Base-by-base conservation (phyloP, 2,113 vertebrate genomes). In the Pseudolaguvia tuberculata region DNA sequence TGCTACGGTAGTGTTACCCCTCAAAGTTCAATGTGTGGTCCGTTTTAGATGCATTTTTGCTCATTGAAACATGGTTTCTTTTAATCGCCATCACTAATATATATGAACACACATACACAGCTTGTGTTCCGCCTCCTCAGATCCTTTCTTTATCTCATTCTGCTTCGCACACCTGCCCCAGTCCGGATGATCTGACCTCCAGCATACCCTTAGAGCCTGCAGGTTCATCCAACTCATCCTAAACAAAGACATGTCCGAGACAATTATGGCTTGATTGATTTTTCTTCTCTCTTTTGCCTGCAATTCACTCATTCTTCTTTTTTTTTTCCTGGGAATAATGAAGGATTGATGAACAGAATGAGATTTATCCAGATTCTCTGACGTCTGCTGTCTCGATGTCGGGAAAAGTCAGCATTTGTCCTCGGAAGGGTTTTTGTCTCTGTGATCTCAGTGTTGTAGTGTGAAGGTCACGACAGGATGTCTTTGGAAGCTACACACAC, bases 241-340 rank as follows among this genome's bases (percentile, higher is more conserved):
- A 65, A 78, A 81, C 78, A 80, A 82, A 79, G 78, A 47, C 51
- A 21, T 84, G 82, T 82, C 78, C 76, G 69, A 83, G 65, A 76
- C 82, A 83, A 76, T 83, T 83, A 81, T 45, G 58, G 45, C 68
- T 31, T 79, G 77, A 83, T 81, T 76, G 82, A 81, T 81, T 83
- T 80, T 73, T 70, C 23, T 53, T 15, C 66, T 66, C 53, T 53
- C 58, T 27, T 45, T 18, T 55, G 58, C 76, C 77, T 76, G 62
- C 73, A 66, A 72, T 81, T 76, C 56, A 69, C 71, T 82, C 62
- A 59, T 63, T 68, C n/a, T 70, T 45, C 75, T 45, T 53, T 23
- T 51, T 66, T 70, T 75, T 47, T 69, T 52, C 31, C 66, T 13
- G 50, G 69, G 75, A 78, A 78, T 82, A 62, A 75, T 79, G 74